A percentile compares a stretch with the other conserved stretches of the same genome.
phyloP scores from a whole-genome alignment of 2,888 invertebrate genomes.

The Lasioglossum figueresi region DNA sequence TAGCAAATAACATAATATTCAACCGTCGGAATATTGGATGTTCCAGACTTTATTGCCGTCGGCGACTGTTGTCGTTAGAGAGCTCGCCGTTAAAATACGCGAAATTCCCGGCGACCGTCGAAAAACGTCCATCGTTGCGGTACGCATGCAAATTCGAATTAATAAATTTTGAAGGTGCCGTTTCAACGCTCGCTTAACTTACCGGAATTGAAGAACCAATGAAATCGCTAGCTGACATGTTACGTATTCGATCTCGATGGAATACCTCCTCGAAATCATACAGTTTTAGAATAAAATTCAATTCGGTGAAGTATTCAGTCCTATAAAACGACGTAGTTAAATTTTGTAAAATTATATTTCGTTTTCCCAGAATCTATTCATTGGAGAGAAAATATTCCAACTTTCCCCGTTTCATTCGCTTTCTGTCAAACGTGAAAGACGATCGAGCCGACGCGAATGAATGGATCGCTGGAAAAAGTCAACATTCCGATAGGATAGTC shows the following conservation, averaged over 20 bases:
- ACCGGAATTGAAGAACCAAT: neutral
- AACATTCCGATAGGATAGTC: neutral
- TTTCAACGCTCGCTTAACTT: neutral
- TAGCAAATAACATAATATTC: slow-evolving; percentile 62
- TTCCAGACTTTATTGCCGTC: slow-evolving; percentile 48
- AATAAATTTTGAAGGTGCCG: neutral
- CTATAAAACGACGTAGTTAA: neutral
- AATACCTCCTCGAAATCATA: neutral
- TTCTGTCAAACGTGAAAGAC: neutral
- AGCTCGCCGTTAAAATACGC: slow-evolving; percentile 54
- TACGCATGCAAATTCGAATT: neutral
- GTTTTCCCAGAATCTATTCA: neutral
- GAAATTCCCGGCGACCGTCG: slow-evolving; percentile 44
- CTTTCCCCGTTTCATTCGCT: neutral
- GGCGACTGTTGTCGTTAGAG: slow-evolving; percentile 57
- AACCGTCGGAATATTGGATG: slow-evolving; percentile 57
- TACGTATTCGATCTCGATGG: neutral
- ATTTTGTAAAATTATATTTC: neutral
- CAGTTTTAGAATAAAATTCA: neutral
- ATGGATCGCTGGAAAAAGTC: neutral
- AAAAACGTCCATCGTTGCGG: slow-evolving; percentile 30
- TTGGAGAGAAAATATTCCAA: neutral
- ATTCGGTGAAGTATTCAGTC: neutral
- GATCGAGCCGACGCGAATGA: neutral
- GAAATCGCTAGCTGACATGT: neutral